A percentile compares a stretch with the other conserved stretches of the same genome.
Conservation (phyloP, 2,113 vertebrate genomes). For the Lethenteron camtschaticum region DNA sequence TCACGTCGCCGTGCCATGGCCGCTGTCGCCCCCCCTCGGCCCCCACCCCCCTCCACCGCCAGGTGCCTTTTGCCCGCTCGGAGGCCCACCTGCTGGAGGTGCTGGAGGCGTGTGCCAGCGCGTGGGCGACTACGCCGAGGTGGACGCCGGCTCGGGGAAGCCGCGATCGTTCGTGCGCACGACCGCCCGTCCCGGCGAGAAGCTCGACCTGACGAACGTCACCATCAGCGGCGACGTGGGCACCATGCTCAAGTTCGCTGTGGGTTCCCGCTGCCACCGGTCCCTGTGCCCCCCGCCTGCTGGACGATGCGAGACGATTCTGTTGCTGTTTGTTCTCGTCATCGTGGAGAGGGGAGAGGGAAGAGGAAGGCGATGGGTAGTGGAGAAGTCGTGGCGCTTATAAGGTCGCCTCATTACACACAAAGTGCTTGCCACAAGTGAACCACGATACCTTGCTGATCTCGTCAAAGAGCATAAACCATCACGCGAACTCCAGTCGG, state of each 20-base stretch:
- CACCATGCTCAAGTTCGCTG: slow-evolving; percentile 54
- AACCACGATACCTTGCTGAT: too few species aligned
- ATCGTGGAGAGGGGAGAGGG: too few species aligned
- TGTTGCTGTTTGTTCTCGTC: background rate
- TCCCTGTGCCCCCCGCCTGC: background rate
- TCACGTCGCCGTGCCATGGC: too few species aligned
- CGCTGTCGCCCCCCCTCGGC: too few species aligned
- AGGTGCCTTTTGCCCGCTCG: slow-evolving; percentile 67
- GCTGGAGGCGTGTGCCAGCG: slow-evolving; percentile 69
- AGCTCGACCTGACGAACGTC: slow-evolving; percentile 44
- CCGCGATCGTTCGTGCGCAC: slow-evolving; percentile 51
- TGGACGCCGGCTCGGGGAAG: slow-evolving; percentile 27
- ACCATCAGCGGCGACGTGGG: slow-evolving; percentile 46
- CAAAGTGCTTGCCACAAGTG: too few species aligned
- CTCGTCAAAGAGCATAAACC: too few species aligned
- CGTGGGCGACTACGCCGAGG: slow-evolving; percentile 73
- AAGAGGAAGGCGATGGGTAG: too few species aligned
- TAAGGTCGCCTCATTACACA: too few species aligned
- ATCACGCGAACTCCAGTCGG: too few species aligned
- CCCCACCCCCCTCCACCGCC: background rate
- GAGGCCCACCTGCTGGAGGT: slow-evolving; percentile 71
- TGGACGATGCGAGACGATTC: background rate
- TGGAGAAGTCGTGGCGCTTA: too few species aligned
- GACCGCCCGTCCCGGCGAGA: slow-evolving; percentile 36
- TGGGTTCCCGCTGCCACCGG: slow-evolving; percentile 19